phyloP scores from a whole-genome alignment of 2,113 vertebrate species.

The Budorcas taxicolor region DNA sequence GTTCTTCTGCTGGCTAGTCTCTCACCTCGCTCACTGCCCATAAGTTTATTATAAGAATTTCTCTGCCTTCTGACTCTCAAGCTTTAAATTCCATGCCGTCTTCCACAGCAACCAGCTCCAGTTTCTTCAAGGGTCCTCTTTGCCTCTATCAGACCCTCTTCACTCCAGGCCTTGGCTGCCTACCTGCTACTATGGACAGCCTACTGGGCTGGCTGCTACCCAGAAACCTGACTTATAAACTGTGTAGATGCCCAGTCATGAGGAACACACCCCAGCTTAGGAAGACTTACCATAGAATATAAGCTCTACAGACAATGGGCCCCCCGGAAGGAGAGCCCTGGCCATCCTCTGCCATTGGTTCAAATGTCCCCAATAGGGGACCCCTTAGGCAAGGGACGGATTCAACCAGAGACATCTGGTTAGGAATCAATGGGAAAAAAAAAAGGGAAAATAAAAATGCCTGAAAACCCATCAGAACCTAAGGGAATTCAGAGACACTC shows the following conservation, averaged over 20 bases:
- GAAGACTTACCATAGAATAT: background rate
- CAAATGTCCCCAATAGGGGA: background rate
- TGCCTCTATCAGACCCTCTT: background rate
- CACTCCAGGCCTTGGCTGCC: background rate
- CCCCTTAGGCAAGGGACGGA: background rate
- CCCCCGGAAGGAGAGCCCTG: fast-evolving
- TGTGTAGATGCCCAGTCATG: background rate
- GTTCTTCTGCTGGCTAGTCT: background rate
- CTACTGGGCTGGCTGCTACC: background rate
- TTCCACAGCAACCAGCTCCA: background rate
- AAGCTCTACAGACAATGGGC: background rate
- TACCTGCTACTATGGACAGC: background rate
- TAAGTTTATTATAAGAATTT: background rate
- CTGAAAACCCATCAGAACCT: background rate
- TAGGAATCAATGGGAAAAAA: background rate
- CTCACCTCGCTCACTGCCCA: background rate
- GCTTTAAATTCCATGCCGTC: background rate
- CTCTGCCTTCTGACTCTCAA: background rate
- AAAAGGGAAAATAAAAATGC: background rate
- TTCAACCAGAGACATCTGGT: background rate
- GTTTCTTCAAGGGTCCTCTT: background rate
- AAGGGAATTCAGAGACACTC: background rate
- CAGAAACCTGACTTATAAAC: background rate
- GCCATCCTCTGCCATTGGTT: background rate
- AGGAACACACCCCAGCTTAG: background rate